phyloP scores from a whole-genome alignment of 92 coral and sea anemone species.

The Epizoanthus fatuus region DNA sequence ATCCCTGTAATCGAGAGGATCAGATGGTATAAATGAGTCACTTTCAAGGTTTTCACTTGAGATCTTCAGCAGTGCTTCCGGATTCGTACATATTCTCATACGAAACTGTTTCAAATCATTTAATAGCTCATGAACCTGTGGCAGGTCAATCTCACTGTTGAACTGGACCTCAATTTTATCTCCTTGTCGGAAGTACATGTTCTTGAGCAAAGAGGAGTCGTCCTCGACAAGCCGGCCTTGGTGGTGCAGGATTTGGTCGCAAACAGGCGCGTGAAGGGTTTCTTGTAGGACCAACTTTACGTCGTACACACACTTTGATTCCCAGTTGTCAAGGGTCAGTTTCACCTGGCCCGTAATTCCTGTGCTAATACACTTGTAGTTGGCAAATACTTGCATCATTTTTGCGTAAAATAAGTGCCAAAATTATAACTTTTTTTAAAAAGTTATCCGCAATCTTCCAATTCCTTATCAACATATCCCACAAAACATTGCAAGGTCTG shows the following conservation, averaged over 20 bases:
- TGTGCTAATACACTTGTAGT: slow-evolving; percentile 11
- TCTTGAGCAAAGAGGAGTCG: slow-evolving; percentile 44
- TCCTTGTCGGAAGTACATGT: slow-evolving; percentile 75
- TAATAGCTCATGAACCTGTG: neutral
- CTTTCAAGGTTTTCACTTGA: too few species aligned
- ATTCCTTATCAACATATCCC: too few species aligned
- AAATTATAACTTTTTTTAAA: too few species aligned
- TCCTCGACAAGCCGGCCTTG: slow-evolving; percentile 46
- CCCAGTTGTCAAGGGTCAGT: slow-evolving; percentile 48
- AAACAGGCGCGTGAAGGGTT: slow-evolving; percentile 61
- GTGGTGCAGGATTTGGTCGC: slow-evolving; percentile 70
- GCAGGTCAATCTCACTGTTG: neutral
- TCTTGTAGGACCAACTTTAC: slow-evolving; percentile 61
- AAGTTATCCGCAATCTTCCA: too few species aligned
- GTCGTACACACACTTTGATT: slow-evolving; percentile 54
- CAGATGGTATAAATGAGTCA: too few species aligned
- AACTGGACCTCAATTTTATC: slow-evolving; percentile 59
- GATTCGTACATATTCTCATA: neutral
- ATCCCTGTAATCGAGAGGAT: slow-evolving; percentile 38
- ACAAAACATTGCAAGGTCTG: too few species aligned
- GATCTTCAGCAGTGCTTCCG: too few species aligned
- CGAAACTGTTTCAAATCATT: slow-evolving; percentile 1
- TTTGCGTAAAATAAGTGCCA: too few species aligned
- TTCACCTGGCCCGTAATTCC: slow-evolving; percentile 27
- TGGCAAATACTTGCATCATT: slow-evolving; percentile 1